Base-by-base conservation (phyloP, 2,113 vertebrate species). In the Tachysurus vachellii region DNA sequence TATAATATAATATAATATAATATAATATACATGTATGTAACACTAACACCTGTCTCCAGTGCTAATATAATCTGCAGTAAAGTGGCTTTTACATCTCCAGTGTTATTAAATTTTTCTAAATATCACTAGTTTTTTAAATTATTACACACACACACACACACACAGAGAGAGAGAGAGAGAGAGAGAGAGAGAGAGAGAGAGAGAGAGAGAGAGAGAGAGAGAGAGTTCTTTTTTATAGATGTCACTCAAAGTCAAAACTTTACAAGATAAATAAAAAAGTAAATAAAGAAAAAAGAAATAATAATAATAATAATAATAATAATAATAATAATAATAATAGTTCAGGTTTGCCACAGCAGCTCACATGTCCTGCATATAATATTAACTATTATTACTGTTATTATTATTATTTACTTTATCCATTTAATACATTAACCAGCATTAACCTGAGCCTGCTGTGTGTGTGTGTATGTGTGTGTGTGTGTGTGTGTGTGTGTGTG, bases 351-450 rank as follows among this genome's bases (percentile, higher is more conserved):
- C 36, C 36, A 36, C 36, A 36, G 36, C 36, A 36, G 36, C 1
- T 36, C 36, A 36, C 36, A 36, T 36, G 36, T 1, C 36, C 36
- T 36, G 36, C 36, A 36, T 36, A 36, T 36, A 36, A 36, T 36
- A 36, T 36, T 36, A 36, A 36, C 1, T 36, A 36, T 36, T 36
- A 36, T 36, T 36, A 2, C 36, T 50, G 47, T 50, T 7, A 50
- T 9, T 50, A 7, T 50, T 91, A 89, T 89, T 86, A 92, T 90
- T 76, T 73, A 82, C 88, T 61, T 19, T 61, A 61, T 14, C 56
- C 36, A 56, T 44, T 44, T 17, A 62, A 64, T 28, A 23, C n/a
- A 85, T 85, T 75, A 75, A 56, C 54, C 28, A 14, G 4, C 44
- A 85, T 85, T 75, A 75, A 56, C 54, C 44, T 23, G 4, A 36